phyloP scores from a whole-genome alignment of 2,113 vertebrate species.

The Ctenodactylus gundi region DNA sequence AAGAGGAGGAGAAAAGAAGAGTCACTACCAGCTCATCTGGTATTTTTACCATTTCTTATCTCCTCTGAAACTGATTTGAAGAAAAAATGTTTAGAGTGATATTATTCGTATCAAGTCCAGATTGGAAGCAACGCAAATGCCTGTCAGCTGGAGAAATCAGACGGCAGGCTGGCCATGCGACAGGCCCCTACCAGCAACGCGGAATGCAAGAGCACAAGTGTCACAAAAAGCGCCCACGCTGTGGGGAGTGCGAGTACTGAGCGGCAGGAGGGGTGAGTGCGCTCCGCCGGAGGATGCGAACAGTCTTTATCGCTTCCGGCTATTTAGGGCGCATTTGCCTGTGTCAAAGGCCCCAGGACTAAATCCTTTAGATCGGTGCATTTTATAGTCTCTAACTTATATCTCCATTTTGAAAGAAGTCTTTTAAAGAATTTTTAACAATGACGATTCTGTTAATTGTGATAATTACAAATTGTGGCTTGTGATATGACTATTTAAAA shows the following conservation, averaged over 20 bases:
- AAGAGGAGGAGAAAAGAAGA: neutral
- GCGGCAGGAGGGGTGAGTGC: neutral
- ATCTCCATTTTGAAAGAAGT: conserved; percentile 31
- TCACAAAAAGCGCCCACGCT: too few species aligned
- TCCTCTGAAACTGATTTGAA: conserved; percentile 21
- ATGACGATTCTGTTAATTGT: neutral
- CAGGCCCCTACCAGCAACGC: neutral
- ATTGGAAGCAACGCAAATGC: neutral
- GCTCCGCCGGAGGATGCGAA: neutral
- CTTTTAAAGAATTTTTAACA: neutral
- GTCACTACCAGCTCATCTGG: neutral
- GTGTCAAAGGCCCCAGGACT: conserved; percentile 29
- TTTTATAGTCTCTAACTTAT: conserved; percentile 3
- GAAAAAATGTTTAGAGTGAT: neutral
- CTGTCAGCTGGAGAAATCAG: neutral
- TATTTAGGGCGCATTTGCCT: neutral
- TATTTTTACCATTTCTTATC: neutral
- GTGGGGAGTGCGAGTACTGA: neutral
- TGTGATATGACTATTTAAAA: neutral
- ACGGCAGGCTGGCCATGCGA: neutral
- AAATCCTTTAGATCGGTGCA: neutral
- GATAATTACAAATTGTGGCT: neutral
- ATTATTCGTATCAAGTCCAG: neutral
- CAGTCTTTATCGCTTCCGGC: neutral
- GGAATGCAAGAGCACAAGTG: neutral